These are phyloP conservation scores for Phycodurus eques DNA, from an alignment of 2,113 vertebrate species.

Conservation along the genomic window DNA sequence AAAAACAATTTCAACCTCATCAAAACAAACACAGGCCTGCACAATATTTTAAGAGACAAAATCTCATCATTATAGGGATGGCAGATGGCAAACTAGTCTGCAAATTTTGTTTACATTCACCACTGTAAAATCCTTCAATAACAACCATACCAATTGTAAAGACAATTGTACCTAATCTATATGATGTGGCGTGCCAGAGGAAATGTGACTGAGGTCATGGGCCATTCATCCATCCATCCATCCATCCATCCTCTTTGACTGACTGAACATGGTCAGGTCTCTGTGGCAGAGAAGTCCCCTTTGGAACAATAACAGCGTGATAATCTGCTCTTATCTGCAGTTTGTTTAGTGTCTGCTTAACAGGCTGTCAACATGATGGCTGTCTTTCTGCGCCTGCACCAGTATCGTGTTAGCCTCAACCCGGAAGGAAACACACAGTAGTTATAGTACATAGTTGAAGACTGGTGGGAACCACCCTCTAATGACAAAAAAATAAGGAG, in stretches of 20 bases:
- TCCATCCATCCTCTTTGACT: slow-evolving; percentile 6
- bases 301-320: slow-evolving; percentile 62
- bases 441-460: background rate
- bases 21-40: background rate
- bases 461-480: background rate
- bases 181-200: background rate
- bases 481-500: background rate
- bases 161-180: background rate
- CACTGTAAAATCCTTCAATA: slow-evolving; percentile 12
- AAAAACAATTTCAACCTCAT: too few relatives aligned
- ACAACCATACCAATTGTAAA: background rate
- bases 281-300: slow-evolving; percentile 62
- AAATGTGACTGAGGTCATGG: slow-evolving; percentile 5
- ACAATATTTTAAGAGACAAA: background rate
- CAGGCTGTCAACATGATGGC: slow-evolving; percentile 54
- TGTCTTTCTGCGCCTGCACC: slow-evolving; percentile 40
- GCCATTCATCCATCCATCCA: slow-evolving; percentile 19
- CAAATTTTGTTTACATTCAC: slow-evolving; percentile 4
- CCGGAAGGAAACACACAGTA: background rate
- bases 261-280: slow-evolving; percentile 43
- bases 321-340: slow-evolving; percentile 67
- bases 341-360: slow-evolving; percentile 62
- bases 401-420: slow-evolving; percentile 24
- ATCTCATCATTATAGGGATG: background rate
- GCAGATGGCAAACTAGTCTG: background rate